Conservation (phyloP, 2,888 invertebrate genomes). For the Drosophila gaucha region DNA sequence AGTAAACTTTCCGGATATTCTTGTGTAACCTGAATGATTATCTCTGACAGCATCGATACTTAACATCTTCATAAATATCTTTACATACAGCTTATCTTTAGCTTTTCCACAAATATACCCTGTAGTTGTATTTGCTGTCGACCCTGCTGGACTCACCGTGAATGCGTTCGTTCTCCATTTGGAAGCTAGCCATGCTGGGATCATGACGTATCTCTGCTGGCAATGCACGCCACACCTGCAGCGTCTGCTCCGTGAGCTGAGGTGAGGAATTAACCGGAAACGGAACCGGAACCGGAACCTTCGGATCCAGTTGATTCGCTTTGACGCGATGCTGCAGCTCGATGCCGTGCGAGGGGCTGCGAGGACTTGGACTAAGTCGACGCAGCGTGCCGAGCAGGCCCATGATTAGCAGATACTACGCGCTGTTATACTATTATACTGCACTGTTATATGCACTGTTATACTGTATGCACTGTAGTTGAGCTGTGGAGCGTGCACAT, state of each 20-base stretch:
- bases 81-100: background rate
- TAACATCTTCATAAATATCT: no score
- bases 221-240: slow-evolving; percentile 88
- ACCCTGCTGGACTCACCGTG: slow-evolving; percentile 75
- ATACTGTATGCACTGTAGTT: background rate
- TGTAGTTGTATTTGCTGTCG: background rate
- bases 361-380: slow-evolving; percentile 46
- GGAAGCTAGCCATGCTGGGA: slow-evolving; percentile 88
- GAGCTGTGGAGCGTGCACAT: slow-evolving; percentile 35
- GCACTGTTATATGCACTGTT: slow-evolving; percentile 3
- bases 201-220: slow-evolving; percentile 89
- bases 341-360: slow-evolving; percentile 63
- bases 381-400: slow-evolving; percentile 73
- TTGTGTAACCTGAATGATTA: background rate
- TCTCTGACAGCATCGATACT: rapidly evolving
- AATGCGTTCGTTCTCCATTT: slow-evolving; percentile 83
- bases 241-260: slow-evolving; percentile 87
- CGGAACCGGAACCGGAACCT: slow-evolving; percentile 7
- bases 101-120: background rate
- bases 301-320: slow-evolving; percentile 41
- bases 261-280: background rate
- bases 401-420: slow-evolving; percentile 46
- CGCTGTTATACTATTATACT: background rate
- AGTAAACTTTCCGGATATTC: background rate
- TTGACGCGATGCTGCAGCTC: slow-evolving; percentile 73